A percentile compares a stretch with the other conserved stretches of the same genome.
phyloP scores from a whole-genome alignment of 2,888 invertebrate genomes.

The Rotaria magnacalcarata region DNA sequence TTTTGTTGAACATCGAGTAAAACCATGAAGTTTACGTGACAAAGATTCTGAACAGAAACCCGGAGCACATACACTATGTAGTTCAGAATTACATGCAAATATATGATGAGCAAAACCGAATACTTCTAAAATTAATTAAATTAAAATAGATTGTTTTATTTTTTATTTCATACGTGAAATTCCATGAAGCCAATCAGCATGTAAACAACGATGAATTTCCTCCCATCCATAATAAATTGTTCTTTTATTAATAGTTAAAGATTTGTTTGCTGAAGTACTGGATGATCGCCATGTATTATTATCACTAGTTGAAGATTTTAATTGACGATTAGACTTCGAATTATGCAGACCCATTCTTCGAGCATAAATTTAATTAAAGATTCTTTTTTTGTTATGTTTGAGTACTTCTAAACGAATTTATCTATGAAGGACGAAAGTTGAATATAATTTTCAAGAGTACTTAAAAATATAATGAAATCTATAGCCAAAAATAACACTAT shows the following conservation, averaged over 20 bases:
- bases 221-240: neutral
- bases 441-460: neutral
- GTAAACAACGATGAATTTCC: neutral
- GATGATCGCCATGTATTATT: neutral
- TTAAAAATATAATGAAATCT: neutral
- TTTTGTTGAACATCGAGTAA: neutral
- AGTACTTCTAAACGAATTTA: neutral
- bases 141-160: neutral
- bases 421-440: neutral
- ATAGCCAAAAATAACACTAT: too few relatives aligned
- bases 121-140: neutral
- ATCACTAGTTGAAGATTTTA: neutral
- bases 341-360: neutral
- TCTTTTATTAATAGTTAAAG: neutral
- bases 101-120: constrained; percentile 3
- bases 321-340: neutral
- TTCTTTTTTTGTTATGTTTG: too few relatives aligned
- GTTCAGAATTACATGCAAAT: constrained; percentile 18
- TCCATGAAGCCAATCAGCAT: neutral
- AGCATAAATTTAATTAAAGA: too few relatives aligned
- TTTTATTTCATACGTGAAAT: neutral
- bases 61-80: neutral
- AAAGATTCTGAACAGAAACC: neutral
- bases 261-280: neutral
- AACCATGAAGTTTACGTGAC: neutral